Evolutionary conservation across 1,140 invertebrate species (phyloP).

Genomic region (Orussus abietinus): DNA sequence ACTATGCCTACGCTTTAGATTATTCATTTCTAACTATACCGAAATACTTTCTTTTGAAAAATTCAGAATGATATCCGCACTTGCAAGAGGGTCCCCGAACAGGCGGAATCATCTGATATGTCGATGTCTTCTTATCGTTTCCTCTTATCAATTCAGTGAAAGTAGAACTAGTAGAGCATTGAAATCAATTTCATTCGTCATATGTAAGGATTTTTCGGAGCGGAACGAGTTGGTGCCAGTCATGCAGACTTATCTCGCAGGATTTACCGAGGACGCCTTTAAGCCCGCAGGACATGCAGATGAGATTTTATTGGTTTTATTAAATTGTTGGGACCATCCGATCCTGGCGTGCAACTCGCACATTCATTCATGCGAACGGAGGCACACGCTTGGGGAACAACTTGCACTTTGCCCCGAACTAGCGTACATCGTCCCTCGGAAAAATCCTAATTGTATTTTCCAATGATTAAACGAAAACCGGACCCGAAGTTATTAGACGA

Average conservation of each 20-base stretch:
- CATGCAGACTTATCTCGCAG: slow-evolving; percentile 11
- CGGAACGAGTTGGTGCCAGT: too few relatives aligned
- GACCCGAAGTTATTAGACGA: not conserved
- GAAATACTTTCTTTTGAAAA: too few relatives aligned
- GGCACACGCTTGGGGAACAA: slow-evolving; percentile 1
- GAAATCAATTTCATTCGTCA: too few relatives aligned
- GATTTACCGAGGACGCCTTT: slow-evolving; percentile 17
- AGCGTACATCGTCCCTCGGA: not conserved
- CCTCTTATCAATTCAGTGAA: too few relatives aligned
- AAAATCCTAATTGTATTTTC: not conserved
- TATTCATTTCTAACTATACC: too few relatives aligned
- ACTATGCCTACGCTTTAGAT: too few relatives aligned
- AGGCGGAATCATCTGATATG: too few relatives aligned
- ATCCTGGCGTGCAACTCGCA: slow-evolving; percentile 12
- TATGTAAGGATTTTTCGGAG: too few relatives aligned
- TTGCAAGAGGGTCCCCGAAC: too few relatives aligned
- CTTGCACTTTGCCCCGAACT: not conserved
- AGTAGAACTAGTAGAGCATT: too few relatives aligned
- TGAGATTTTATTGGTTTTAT: slow-evolving; percentile 15
- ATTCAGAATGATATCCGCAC: too few relatives aligned
- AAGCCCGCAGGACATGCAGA: slow-evolving; percentile 10
- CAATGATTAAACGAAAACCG: not conserved
- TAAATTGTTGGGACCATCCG: slow-evolving; percentile 17
- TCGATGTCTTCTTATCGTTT: too few relatives aligned
- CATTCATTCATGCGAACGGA: slow-evolving; percentile 8